Evolutionary conservation across 2,888 invertebrate genomes (phyloP).

Genomic region (Nipponacmea schrenckii): DNA sequence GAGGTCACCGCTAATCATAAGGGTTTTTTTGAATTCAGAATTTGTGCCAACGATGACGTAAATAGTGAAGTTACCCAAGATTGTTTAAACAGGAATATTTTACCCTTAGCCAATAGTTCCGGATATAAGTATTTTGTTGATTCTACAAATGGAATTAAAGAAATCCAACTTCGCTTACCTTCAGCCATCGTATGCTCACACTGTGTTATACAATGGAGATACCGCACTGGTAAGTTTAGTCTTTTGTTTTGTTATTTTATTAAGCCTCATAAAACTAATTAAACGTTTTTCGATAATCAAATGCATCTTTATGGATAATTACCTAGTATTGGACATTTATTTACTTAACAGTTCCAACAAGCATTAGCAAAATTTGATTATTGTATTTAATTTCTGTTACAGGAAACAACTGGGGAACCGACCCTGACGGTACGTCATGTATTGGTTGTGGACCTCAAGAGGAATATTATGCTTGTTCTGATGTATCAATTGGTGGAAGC

Average conservation of each 20-base stretch:
- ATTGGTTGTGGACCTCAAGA: constrained; percentile 42
- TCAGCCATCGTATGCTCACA: constrained; percentile 31
- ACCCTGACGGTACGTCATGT: constrained; percentile 36
- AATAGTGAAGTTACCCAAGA: constrained; percentile 36
- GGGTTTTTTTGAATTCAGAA: constrained; percentile 59
- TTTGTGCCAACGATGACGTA: constrained; percentile 45
- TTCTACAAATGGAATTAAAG: background rate
- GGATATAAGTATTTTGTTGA: background rate
- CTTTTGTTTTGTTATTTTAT: no score
- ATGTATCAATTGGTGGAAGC: constrained; percentile 27
- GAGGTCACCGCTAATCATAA: constrained; percentile 59
- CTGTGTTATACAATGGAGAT: constrained; percentile 43
- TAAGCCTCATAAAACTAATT: no score
- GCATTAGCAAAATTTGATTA: no score
- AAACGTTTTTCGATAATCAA: no score
- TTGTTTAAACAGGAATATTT: constrained; percentile 36
- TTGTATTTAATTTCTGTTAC: background rate
- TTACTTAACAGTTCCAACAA: no score
- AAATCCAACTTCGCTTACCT: constrained; percentile 27
- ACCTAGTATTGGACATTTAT: no score
- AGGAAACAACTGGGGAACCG: constrained; percentile 44
- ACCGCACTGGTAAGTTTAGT: constrained; percentile 37
- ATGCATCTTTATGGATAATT: no score
- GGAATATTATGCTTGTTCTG: constrained; percentile 41
- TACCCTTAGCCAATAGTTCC: constrained; percentile 25